Evolutionary conservation across 2,888 invertebrate species (phyloP).

Genomic region (Drosophila peninsularis): DNA sequence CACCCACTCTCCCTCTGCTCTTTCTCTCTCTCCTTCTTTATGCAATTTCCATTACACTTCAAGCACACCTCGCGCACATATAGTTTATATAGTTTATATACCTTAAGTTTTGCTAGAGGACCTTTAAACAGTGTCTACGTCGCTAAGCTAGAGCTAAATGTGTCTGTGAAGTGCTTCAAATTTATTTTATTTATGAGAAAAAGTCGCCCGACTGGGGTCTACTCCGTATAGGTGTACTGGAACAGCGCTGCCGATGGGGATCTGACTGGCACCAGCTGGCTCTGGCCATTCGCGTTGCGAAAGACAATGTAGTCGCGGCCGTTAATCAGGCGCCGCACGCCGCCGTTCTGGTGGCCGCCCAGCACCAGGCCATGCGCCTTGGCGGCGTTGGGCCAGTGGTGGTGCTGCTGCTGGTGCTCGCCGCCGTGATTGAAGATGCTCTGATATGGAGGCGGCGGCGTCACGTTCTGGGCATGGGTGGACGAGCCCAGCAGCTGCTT

Average conservation of each 20-base stretch:
- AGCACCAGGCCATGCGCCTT: slow-evolving; percentile 60
- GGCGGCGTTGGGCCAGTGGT: slow-evolving; percentile 56
- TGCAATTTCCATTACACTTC: no score
- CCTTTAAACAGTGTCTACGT: slow-evolving; percentile 55
- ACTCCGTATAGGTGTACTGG: slow-evolving; percentile 86
- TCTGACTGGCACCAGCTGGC: slow-evolving; percentile 89
- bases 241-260: slow-evolving; percentile 92
- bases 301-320: slow-evolving; percentile 91
- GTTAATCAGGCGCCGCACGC: slow-evolving; percentile 88
- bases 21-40: no score
- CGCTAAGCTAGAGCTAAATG: slow-evolving; percentile 17
- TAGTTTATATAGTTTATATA: background rate
- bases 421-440: slow-evolving; percentile 79
- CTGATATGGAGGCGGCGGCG: slow-evolving; percentile 89
- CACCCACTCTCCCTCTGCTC: no score
- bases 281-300: slow-evolving; percentile 87
- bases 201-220: slow-evolving; percentile 12
- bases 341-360: slow-evolving; percentile 57
- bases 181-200: background rate
- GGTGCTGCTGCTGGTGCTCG: slow-evolving; percentile 52
- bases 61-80: background rate
- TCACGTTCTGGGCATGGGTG: slow-evolving; percentile 67
- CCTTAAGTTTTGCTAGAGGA: slow-evolving; percentile 5
- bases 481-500: slow-evolving; percentile 56
- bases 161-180: slow-evolving; percentile 19